phyloP scores from a whole-genome alignment of 2,113 vertebrate genomes.

The Gadus macrocephalus region DNA sequence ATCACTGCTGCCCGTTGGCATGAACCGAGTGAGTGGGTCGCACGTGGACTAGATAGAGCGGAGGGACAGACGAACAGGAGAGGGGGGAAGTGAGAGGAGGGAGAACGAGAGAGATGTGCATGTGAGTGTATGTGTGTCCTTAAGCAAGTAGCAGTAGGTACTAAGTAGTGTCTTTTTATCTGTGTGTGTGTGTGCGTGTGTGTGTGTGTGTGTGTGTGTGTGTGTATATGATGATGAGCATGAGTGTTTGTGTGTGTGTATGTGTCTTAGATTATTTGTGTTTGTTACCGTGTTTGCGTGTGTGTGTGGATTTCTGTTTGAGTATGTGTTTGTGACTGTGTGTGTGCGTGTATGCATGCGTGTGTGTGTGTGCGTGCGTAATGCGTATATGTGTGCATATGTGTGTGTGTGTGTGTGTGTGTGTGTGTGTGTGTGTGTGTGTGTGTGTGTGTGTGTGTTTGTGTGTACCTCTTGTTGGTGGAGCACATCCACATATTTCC shows the following conservation, averaged over 20 bases:
- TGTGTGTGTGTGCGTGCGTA: background rate
- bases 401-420: background rate
- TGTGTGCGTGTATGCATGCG: conserved; percentile 1
- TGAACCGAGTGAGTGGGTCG: no score
- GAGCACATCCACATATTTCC: conserved; percentile 74
- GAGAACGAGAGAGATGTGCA: no score
- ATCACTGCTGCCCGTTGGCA: no score
- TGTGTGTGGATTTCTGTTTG: conserved; percentile 59
- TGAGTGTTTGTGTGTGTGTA: background rate
- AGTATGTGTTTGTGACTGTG: background rate
- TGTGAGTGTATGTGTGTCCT: no score
- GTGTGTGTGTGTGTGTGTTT: background rate
- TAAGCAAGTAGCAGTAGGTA: no score
- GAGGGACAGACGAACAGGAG: no score
- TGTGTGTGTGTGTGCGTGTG: no score
- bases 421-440: conserved; percentile 4
- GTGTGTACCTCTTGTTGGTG: conserved; percentile 74
- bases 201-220: background rate
- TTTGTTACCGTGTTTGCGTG: background rate
- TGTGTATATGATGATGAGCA: background rate
- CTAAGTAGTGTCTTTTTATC: background rate
- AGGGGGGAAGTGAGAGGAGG: no score
- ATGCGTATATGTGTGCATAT: background rate
- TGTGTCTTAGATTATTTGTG: no score
- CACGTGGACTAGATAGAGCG: no score